A percentile compares a stretch with the other conserved stretches of the same genome.
These are phyloP conservation scores for Tupaia chinensis DNA, from an alignment of 2,113 vertebrate species.

Conservation along the genomic window DNA sequence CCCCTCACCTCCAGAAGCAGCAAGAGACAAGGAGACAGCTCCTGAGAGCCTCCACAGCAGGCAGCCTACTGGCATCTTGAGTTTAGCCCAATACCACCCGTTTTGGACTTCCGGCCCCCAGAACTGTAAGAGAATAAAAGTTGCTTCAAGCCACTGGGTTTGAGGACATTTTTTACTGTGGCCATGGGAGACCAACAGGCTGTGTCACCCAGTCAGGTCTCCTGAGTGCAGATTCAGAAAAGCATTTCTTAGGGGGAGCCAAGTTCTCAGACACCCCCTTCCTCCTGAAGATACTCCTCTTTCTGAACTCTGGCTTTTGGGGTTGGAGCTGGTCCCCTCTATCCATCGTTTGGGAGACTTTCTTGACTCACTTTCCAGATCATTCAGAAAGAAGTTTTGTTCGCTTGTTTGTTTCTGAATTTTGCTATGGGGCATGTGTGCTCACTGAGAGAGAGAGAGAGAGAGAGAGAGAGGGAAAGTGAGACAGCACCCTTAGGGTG, in stretches of 20 bases:
- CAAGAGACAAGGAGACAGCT: not conserved
- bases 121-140: not conserved
- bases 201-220: accelerated
- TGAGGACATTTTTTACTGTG: not conserved
- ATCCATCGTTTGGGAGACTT: not conserved
- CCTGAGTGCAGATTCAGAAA: not conserved
- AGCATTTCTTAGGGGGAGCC: accelerated
- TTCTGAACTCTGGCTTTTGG: not conserved
- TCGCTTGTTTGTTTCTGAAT: too few relatives aligned
- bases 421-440: too few relatives aligned
- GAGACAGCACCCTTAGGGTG: too few relatives aligned
- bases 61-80: not conserved
- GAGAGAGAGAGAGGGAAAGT: too few relatives aligned
- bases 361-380: not conserved
- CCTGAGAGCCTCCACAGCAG: not conserved
- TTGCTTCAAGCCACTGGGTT: not conserved
- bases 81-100: not conserved
- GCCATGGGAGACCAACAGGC: not conserved
- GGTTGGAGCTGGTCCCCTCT: not conserved
- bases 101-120: not conserved
- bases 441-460: too few relatives aligned
- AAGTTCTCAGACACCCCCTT: not conserved
- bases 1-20: not conserved
- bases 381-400: not conserved
- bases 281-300: not conserved